Base-by-base conservation (phyloP, 2,888 invertebrate species). In the Ennomos erosarius region DNA sequence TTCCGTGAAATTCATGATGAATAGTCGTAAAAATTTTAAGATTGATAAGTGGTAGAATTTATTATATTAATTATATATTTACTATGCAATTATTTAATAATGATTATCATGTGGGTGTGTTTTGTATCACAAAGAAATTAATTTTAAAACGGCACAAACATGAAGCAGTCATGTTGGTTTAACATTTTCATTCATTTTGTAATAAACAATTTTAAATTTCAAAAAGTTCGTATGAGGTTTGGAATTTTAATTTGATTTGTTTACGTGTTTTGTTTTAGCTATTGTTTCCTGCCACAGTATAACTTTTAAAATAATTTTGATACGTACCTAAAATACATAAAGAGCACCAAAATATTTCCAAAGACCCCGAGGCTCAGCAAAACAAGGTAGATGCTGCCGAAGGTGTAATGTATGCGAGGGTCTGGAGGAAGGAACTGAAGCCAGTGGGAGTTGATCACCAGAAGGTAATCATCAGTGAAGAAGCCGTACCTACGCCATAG, bases 321-420 rank as follows among this genome's bases (percentile, higher is more conserved):
- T 52, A 60, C 67, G 12, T 51, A 96, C 96, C 94, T 95, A 69
- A 93, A 80, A 78, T 95, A 96, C 94, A 96, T 94, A 66, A 94
- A 93, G 61, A 96, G 93, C 46, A 96, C 96, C 38, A 95, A 87
- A 8, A 93, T 88, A 78, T 97, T 97, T 53, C 96, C 96, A 40
- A 92, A 87, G 55, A 94, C 89, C 9, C 96, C 96, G 36, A 94
- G 79, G 1, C 93, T 74, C 81, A 95, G 93, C 75, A 96, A 91
- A 36, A 94, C 71, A 26, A 94, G 76, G 78, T 96, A 96, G 34
- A 95, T 73, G 10, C 85, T 84, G 9, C 94, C 96, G 64, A 96
- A 84, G 0, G 90, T 79, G 71, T 95, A 94, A 76, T 95, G 94
- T 37, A 93, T 82, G 8, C 76, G 73, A 9, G 92, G 88, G 5